Evolutionary conservation across 1,140 invertebrate genomes (phyloP), one percentile per base, ranked within the genome.

Genomic region (Euura lappo): DNA sequence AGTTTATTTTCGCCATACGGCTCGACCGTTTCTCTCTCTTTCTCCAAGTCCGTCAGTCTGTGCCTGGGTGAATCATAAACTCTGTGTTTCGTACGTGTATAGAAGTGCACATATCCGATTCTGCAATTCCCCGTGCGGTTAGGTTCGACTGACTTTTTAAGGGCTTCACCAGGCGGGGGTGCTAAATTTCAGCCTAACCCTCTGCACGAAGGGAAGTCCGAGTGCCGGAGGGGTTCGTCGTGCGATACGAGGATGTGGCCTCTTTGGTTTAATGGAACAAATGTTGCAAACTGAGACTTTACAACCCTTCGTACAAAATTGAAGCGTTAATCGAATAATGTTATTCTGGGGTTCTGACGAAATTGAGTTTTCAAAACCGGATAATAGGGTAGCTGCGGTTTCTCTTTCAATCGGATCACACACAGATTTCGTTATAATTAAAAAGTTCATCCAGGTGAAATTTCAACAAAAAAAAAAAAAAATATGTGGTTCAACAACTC

Each of bases 231-330:
- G 10, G 51, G 8, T n/a, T 60, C 51, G 51, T 3, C 51, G 13
- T n/a, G 8, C 51, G 51, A 60, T 11, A 5, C 51, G 51, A 60
- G 13, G 13, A 11, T 60, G 51, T 60, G 51, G 74, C 75, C 67
- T 77, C 81, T 81, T 78, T 72, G 80, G 74, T 75, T 81, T 84
- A 84, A 84, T 84, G 81, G 83, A 84, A 84, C 84, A 85, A 83
- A 83, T 85, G 83, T 83, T 79, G 77, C 81, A 70, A 77, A 51
- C 75, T 72, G 74, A 66, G 72, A 74, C 51, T 68, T 74, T 74
- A 76, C 28, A 70, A 71, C 74, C 70, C 76, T 68, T 67, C 42
- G 44, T 4, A 11, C 44, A 45, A 51, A 2, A 45, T 45, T 11
- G 44, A 65, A 45, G 46, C 2, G 46, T 44, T 68, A 8, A 42